Evolutionary conservation across 2,888 invertebrate genomes (phyloP).

Genomic region (Caenorhabditis sp.): DNA sequence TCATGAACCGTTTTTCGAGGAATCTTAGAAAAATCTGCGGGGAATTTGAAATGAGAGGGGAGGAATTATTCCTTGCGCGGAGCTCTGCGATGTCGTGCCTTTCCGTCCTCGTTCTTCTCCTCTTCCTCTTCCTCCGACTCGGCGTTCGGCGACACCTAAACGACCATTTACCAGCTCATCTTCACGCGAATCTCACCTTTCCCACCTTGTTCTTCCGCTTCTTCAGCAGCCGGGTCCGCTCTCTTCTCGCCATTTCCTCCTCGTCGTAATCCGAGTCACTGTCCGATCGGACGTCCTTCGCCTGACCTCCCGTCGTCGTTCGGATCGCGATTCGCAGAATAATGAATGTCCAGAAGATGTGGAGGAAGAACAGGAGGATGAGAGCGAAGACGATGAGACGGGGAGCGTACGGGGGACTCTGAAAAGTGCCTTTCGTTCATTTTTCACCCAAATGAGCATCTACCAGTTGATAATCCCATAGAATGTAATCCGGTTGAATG

Average conservation of each 20-base stretch:
- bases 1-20: conserved; percentile 29
- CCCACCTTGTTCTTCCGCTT: conserved; percentile 41
- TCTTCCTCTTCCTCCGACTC: conserved; percentile 27
- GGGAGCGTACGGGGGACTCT: conserved; percentile 72
- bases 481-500: conserved; percentile 75
- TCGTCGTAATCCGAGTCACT: conserved; percentile 62
- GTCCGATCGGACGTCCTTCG: conserved; percentile 64
- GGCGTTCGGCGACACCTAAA: conserved; percentile 23
- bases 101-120: conserved; percentile 30
- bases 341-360: conserved; percentile 77
- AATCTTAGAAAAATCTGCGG: conserved; percentile 7
- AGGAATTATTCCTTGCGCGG: conserved; percentile 30
- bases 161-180: neutral
- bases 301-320: conserved; percentile 56
- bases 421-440: neutral
- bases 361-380: conserved; percentile 68
- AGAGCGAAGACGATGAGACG: conserved; percentile 72
- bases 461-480: conserved; percentile 62
- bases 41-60: too few relatives aligned
- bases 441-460: neutral
- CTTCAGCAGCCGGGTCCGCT: conserved; percentile 42
- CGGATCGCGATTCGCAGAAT: conserved; percentile 64
- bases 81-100: conserved; percentile 47
- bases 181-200: neutral
- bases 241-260: conserved; percentile 52